A percentile compares a stretch with the other conserved stretches of the same genome.
Conservation (phyloP, 2,113 vertebrate species). For the Xiphophorus couchianus region DNA sequence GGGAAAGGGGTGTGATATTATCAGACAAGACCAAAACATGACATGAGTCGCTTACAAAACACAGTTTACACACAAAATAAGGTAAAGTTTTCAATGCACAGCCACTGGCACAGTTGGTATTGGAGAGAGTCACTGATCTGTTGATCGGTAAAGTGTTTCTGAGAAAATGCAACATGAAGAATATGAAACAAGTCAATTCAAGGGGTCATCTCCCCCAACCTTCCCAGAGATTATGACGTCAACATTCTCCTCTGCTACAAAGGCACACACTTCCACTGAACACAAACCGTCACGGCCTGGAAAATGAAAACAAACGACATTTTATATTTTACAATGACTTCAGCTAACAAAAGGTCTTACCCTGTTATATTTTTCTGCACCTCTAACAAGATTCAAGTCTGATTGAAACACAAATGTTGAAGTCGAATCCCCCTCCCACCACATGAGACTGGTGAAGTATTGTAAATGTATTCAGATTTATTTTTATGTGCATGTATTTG, state of each 20-base stretch:
- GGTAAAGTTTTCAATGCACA: constrained; percentile 41
- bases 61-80: constrained; percentile 40
- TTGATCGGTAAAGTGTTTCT: constrained; percentile 22
- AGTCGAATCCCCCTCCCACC: not conserved
- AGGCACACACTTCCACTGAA: constrained; percentile 53
- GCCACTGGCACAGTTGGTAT: constrained; percentile 65
- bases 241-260: constrained; percentile 45
- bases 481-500: constrained; percentile 30
- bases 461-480: constrained; percentile 16
- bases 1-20: constrained; percentile 12
- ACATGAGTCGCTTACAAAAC: constrained; percentile 51
- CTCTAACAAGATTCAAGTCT: constrained; percentile 20
- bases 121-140: constrained; percentile 44
- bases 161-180: constrained; percentile 44
- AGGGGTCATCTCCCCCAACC: constrained; percentile 15
- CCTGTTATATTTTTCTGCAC: constrained; percentile 45
- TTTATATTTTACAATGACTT: not conserved
- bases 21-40: constrained; percentile 16
- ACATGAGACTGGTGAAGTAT: constrained; percentile 22
- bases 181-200: constrained; percentile 30
- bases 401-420: constrained; percentile 16
- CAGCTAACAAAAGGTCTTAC: constrained; percentile 20
- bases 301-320: constrained; percentile 13
- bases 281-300: not conserved
- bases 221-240: constrained; percentile 29